Evolutionary conservation across 2,888 invertebrate genomes (phyloP).

Genomic region (Achlya flavicornis): DNA sequence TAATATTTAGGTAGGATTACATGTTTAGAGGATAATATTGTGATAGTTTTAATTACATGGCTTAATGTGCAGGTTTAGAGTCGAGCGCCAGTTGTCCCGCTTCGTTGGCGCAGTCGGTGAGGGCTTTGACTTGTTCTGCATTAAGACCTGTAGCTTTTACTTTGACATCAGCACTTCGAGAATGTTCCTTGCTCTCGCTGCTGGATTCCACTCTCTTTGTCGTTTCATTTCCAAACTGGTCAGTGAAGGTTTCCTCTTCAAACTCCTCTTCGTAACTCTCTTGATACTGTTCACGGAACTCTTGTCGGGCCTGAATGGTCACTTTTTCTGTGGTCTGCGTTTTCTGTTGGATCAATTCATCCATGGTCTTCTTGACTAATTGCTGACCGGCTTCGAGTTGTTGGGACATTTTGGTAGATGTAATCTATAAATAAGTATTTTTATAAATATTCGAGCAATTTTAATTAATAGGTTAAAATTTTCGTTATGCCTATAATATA

Average conservation of each 20-base stretch:
- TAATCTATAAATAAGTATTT: slow-evolving; percentile 35
- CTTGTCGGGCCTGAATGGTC: slow-evolving; percentile 77
- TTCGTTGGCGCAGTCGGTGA: slow-evolving; percentile 78
- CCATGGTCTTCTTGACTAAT: slow-evolving; percentile 78
- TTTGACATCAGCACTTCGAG: slow-evolving; percentile 76
- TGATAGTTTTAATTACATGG: slow-evolving; percentile 56
- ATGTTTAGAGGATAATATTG: no score
- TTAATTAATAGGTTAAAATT: not conserved
- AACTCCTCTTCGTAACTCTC: slow-evolving; percentile 81
- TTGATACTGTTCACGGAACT: slow-evolving; percentile 75
- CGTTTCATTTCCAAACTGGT: slow-evolving; percentile 73
- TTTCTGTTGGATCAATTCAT: slow-evolving; percentile 69
- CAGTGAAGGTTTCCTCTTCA: slow-evolving; percentile 77
- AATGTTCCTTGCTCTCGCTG: slow-evolving; percentile 78
- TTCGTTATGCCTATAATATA: no score
- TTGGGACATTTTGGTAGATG: slow-evolving; percentile 67
- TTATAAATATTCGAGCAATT: not conserved
- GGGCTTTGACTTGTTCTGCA: slow-evolving; percentile 74
- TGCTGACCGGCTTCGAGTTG: slow-evolving; percentile 75
- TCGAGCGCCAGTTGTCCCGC: slow-evolving; percentile 80
- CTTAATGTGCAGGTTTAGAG: slow-evolving; percentile 75
- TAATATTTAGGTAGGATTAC: not conserved
- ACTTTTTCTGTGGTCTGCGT: slow-evolving; percentile 69
- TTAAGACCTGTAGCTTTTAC: slow-evolving; percentile 79
- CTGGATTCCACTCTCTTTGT: slow-evolving; percentile 77